A percentile compares a stretch with the other conserved stretches of the same genome.
Evolutionary conservation across 1,140 invertebrate genomes (phyloP).

Genomic region (Trichogramma pretiosum): DNA sequence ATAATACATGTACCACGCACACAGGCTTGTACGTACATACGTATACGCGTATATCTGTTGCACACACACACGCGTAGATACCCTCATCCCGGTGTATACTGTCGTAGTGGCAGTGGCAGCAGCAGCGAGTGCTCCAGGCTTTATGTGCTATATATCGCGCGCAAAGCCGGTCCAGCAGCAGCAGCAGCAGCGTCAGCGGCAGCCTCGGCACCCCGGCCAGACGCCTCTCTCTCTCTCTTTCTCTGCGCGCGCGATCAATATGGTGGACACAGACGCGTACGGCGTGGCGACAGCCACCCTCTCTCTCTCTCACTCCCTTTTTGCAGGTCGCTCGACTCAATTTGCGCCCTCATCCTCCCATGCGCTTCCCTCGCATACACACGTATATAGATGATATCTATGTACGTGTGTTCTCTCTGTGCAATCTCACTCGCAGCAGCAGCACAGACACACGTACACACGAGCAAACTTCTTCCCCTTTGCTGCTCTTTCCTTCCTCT

Average conservation of each 20-base stretch:
- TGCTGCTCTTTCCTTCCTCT: neutral
- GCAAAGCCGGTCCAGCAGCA: too few relatives aligned
- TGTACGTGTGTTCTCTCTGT: too few relatives aligned
- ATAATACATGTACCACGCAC: constrained; percentile 26
- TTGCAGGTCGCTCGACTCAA: constrained; percentile 32
- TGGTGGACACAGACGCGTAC: constrained; percentile 46
- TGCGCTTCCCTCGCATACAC: too few relatives aligned
- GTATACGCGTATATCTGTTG: too few relatives aligned
- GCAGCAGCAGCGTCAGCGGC: too few relatives aligned
- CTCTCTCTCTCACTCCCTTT: neutral
- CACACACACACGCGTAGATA: too few relatives aligned
- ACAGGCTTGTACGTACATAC: neutral
- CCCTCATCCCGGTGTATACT: neutral
- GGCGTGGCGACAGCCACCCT: constrained; percentile 36
- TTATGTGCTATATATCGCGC: too few relatives aligned
- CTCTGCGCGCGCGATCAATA: constrained; percentile 43
- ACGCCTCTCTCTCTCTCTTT: constrained; percentile 16
- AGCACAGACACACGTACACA: too few relatives aligned
- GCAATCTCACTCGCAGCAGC: too few relatives aligned
- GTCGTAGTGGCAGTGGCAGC: constrained; percentile 19
- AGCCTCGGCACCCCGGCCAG: constrained; percentile 51
- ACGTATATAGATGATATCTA: too few relatives aligned
- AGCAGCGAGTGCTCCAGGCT: too few relatives aligned
- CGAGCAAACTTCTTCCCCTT: neutral
- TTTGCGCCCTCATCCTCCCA: constrained; percentile 33